Evolutionary conservation across 2,113 vertebrate species (phyloP).

Genomic region (Meles meles): DNA sequence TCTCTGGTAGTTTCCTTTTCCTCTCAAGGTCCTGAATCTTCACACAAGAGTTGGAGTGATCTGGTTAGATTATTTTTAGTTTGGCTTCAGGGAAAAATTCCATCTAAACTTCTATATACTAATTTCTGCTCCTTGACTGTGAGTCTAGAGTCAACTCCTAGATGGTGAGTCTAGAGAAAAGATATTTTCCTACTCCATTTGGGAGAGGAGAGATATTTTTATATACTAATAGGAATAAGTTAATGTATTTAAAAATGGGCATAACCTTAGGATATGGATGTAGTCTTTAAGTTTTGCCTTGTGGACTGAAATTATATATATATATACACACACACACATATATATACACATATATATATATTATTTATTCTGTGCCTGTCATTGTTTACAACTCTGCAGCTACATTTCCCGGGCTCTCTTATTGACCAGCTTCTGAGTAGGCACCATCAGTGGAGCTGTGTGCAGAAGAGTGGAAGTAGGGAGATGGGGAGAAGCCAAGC

Average conservation of each 20-base stretch:
- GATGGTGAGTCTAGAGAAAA: background rate
- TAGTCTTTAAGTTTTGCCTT: background rate
- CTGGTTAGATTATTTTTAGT: background rate
- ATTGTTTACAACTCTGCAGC: background rate
- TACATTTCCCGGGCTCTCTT: background rate
- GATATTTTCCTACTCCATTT: background rate
- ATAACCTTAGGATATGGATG: background rate
- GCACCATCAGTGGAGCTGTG: background rate
- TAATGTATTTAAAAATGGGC: background rate
- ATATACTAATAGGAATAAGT: background rate
- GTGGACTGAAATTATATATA: background rate
- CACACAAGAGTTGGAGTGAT: background rate
- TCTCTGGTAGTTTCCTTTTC: background rate
- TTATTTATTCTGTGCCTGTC: background rate
- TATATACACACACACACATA: background rate
- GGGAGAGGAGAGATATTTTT: background rate
- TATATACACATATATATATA: background rate
- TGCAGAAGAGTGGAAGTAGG: background rate
- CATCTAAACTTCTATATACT: background rate
- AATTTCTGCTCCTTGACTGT: background rate
- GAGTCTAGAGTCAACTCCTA: background rate
- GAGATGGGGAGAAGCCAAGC: background rate
- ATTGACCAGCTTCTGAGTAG: background rate
- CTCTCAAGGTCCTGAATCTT: background rate
- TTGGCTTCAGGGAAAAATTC: constrained; percentile 1